phyloP scores from a whole-genome alignment of 2,888 invertebrate genomes.

The Sepiola atlantica region DNA sequence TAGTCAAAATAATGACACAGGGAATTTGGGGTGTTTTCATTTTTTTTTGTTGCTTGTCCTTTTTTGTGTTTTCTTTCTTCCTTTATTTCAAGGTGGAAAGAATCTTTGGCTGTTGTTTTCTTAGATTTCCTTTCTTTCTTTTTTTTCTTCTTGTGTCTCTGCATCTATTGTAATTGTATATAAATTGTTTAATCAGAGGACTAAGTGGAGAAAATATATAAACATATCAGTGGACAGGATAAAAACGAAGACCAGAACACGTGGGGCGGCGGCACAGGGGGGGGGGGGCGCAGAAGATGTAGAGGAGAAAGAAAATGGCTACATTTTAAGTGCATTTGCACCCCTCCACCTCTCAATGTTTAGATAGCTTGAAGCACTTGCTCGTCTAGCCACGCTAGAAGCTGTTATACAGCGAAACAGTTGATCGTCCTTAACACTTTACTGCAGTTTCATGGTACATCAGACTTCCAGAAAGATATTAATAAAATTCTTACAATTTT shows the following conservation, averaged over 20 bases:
- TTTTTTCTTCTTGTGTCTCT: neutral
- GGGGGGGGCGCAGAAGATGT: neutral
- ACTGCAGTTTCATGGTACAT: no score
- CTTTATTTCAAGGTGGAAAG: constrained; percentile 32
- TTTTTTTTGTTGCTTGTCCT: neutral
- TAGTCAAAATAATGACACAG: constrained; percentile 8
- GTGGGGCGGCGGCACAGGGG: no score
- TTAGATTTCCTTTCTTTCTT: no score
- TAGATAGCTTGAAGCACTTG: no score
- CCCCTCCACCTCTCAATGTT: no score
- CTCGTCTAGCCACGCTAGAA: no score
- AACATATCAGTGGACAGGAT: neutral
- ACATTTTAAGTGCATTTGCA: neutral
- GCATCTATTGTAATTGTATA: neutral
- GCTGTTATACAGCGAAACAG: no score
- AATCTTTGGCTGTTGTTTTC: neutral
- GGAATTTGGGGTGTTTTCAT: neutral
- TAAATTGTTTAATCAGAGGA: neutral
- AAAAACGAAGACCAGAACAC: neutral
- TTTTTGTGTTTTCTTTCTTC: neutral
- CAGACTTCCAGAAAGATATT: no score
- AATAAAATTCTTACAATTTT: no score
- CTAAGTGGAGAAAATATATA: constrained; percentile 8
- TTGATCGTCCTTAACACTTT: no score
- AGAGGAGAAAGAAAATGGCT: neutral